Evolutionary conservation across 2,113 vertebrate species (phyloP).

Genomic region (Indicator indicator): DNA sequence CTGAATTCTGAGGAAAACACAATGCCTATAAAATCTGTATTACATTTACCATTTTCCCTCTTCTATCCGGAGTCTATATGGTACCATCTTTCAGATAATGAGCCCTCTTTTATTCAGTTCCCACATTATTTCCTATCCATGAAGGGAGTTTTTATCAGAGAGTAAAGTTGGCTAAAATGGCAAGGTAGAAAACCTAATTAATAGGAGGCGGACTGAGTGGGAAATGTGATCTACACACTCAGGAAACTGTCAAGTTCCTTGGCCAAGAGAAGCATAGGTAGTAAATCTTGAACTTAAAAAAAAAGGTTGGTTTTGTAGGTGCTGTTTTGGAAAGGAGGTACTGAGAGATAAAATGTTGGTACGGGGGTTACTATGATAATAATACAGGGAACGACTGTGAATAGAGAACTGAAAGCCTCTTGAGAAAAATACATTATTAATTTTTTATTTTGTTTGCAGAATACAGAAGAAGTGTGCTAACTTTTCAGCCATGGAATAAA

Average conservation of each 20-base stretch:
- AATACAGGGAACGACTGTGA: neutral
- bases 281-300: neutral
- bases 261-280: neutral
- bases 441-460: conserved; percentile 11
- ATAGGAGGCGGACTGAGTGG: neutral
- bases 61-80: neutral
- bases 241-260: neutral
- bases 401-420: neutral
- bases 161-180: neutral
- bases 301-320: neutral
- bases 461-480: neutral
- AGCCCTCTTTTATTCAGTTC: neutral
- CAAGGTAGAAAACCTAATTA: neutral
- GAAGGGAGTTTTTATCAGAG: neutral
- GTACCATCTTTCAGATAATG: neutral
- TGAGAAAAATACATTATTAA: neutral
- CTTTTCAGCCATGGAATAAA: conserved; percentile 15
- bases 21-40: neutral
- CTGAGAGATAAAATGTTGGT: neutral
- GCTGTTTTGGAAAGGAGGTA: neutral
- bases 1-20: neutral
- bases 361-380: neutral
- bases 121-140: neutral
- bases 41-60: neutral
- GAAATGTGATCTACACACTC: neutral